Percentiles rank a stretch among this genome's conserved stretches.
Conservation (phyloP, 23 tunicate species). For the Halocynthia roretzi region DNA sequence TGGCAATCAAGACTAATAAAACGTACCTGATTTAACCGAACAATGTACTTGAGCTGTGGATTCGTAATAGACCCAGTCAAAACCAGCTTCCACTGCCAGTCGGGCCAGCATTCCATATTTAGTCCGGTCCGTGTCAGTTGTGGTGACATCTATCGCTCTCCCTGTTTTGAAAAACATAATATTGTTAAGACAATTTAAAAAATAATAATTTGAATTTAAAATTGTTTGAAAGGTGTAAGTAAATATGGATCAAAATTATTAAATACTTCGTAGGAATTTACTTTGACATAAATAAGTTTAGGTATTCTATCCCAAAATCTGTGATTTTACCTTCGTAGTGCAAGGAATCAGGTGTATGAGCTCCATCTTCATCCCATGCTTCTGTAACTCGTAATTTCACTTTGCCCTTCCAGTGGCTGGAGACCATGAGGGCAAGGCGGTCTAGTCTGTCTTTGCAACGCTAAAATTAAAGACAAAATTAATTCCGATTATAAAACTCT, state of each 20-base stretch:
- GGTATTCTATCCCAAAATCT: not conserved
- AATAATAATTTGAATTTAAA: not conserved
- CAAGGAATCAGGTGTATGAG: conserved; percentile 21
- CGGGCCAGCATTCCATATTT: conserved; percentile 72
- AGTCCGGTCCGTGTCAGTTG: conserved; percentile 35
- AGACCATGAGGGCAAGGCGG: conserved; percentile 42
- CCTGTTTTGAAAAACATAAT: conserved; percentile 11
- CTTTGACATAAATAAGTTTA: conserved; percentile 5
- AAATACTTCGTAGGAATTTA: not conserved
- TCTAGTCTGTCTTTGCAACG: conserved; percentile 42
- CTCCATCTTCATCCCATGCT: conserved; percentile 50
- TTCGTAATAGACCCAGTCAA: conserved; percentile 60
- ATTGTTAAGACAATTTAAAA: too few relatives aligned
- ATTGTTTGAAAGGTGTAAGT: not conserved
- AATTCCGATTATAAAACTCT: not conserved
- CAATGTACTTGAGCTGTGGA: conserved; percentile 42
- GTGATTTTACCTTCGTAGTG: conserved; percentile 67
- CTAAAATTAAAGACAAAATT: conserved; percentile 19
- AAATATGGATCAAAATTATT: not conserved
- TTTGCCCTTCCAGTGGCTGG: conserved; percentile 39
- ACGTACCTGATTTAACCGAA: conserved; percentile 66
- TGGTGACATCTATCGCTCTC: conserved; percentile 75
- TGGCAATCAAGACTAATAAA: too few relatives aligned
- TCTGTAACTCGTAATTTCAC: conserved; percentile 44
- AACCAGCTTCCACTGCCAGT: conserved; percentile 68